Base-by-base conservation (phyloP, 1,140 invertebrate genomes). In the Achatina immaculata region DNA sequence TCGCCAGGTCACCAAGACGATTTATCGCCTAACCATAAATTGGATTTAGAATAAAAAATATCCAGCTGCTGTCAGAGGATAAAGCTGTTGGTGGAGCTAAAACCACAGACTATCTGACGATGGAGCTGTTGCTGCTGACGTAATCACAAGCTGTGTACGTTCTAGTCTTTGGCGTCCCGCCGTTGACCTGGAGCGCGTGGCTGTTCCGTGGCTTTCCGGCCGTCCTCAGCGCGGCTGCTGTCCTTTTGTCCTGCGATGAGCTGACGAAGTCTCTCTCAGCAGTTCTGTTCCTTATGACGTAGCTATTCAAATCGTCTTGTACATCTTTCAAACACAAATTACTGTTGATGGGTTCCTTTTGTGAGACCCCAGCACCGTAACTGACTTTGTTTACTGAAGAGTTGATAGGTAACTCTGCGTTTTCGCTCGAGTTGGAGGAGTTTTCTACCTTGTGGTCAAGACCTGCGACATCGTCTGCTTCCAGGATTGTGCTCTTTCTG, bases 151-250 rank as follows among this genome's bases (percentile, higher is more conserved):
- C 9, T 21, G 74, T 1, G 21, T 34, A 19, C 0, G 51, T 7
- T 28, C 19, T 43, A 16, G 42, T 31, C 51, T 45, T 62, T 40
- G 48, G 62, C 28, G 40, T 55, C 6, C 11, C 4, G 16, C 74
- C 55, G 62, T 76, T 76, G 2, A 76, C 55, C 24, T 76, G 51
- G n/a, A 62, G 74, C 1, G 74, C 51, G 74, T 62, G 40, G 16
- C 42, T 40, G 4, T 76, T 62, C 42, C 74, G 14, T 21, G 74
- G 55, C 36, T 45, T 55, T 55, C 62, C 74, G 34, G 74, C 51
- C 34, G 58, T 62, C 34, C 24, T 76, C 34, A 62, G 40, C 7
- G 31, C 74, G 7, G 28, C 74, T 1, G 55, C 55, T 16, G 51
- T 65, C 51, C 40, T 65, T 38, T 62, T 65, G 40, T 62, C 55